phyloP scores from a whole-genome alignment of 2,113 vertebrate genomes.

The Cochlearius cochlearius region DNA sequence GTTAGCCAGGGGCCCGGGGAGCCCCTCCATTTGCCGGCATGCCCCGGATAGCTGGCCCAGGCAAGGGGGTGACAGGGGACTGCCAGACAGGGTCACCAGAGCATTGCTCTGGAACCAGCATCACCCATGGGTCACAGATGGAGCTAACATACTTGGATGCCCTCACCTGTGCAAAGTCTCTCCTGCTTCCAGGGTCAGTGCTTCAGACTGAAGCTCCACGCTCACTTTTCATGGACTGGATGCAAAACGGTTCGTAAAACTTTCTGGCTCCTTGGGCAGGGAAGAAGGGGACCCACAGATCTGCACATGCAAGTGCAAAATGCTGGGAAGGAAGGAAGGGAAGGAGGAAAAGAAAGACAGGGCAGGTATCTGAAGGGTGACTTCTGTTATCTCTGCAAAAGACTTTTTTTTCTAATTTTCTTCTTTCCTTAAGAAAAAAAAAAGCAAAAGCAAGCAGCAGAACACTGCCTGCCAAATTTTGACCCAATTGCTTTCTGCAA shows the following conservation, averaged over 20 bases:
- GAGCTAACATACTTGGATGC: neutral
- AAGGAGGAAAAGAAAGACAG: neutral
- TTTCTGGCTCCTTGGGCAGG: neutral
- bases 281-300: neutral
- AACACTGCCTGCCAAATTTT: neutral
- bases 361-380: neutral
- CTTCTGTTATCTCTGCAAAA: neutral
- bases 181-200: neutral
- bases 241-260: neutral
- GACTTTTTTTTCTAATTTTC: neutral
- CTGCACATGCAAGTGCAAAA: neutral
- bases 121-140: fast-evolving
- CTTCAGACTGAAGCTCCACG: neutral
- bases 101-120: neutral
- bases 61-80: fast-evolving
- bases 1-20: fast-evolving
- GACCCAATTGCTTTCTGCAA: neutral
- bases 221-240: neutral
- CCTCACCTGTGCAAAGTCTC: neutral
- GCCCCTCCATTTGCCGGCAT: neutral
- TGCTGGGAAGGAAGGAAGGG: neutral
- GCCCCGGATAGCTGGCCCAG: neutral
- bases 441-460: neutral
- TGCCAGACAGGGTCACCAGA: neutral
- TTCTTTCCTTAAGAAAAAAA: neutral